Conservation (phyloP, 2,797 vertebrate genomes). For the Tragopan temminckii region DNA sequence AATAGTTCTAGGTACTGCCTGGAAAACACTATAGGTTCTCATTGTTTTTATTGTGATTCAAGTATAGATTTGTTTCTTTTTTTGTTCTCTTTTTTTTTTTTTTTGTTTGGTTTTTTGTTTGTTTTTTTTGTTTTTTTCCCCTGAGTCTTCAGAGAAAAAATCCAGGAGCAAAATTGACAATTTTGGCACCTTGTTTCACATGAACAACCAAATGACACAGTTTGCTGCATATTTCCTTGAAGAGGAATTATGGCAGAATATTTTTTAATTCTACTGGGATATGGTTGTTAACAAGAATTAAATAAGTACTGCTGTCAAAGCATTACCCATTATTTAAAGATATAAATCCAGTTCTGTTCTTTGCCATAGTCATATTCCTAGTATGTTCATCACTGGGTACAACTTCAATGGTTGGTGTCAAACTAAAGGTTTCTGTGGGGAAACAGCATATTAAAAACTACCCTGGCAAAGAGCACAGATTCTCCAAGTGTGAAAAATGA, state of each 20-base stretch:
- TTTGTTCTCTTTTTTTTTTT: too few relatives aligned
- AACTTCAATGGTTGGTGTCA: neutral
- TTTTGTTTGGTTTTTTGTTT: too few relatives aligned
- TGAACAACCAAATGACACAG: neutral
- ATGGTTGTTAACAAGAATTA: neutral
- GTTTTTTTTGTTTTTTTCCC: too few relatives aligned
- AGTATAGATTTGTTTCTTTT: neutral
- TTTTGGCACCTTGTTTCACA: neutral
- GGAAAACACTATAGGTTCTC: neutral
- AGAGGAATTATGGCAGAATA: neutral
- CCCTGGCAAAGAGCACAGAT: neutral
- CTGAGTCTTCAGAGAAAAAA: neutral
- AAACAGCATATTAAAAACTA: neutral
- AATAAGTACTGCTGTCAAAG: neutral
- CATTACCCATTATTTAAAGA: neutral
- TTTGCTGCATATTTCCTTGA: neutral
- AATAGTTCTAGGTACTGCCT: neutral
- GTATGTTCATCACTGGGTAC: neutral
- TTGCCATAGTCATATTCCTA: neutral
- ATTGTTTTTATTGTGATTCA: neutral
- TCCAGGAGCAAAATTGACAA: neutral
- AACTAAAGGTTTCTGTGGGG: neutral
- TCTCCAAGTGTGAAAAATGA: neutral
- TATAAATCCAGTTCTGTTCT: neutral
- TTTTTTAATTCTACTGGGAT: neutral